A percentile compares a stretch with the other conserved stretches of the same genome.
These are phyloP conservation scores for Zenarchopterus dispar DNA, from an alignment of 2,797 vertebrate genomes.

Conservation along the genomic window DNA sequence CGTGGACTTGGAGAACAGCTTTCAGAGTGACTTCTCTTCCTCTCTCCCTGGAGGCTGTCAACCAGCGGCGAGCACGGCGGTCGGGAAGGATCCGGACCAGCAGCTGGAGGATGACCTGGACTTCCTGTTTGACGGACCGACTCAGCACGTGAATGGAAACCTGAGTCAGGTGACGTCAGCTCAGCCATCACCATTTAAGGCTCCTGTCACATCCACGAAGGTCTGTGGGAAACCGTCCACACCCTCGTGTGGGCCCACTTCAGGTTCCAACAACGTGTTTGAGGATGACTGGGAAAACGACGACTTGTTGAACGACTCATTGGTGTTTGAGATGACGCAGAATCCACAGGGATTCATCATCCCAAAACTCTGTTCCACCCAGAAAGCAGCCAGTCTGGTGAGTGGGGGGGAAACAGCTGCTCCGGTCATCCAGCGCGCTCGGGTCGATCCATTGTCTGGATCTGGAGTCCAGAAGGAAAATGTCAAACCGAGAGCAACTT, in stretches of 20 bases:
- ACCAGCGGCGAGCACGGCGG: constrained; percentile 11
- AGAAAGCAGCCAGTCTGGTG: constrained; percentile 39
- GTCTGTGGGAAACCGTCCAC: constrained; percentile 3
- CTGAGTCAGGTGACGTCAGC: constrained; percentile 78
- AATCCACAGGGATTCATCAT: constrained; percentile 73
- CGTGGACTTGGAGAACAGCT: constrained; percentile 25
- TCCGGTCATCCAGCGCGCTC: fast-evolving
- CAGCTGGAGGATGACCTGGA: constrained; percentile 82
- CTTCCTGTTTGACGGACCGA: constrained; percentile 90
- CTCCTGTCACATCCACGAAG: neutral
- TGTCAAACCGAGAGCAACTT: constrained; percentile 38
- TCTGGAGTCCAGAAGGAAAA: constrained; percentile 45
- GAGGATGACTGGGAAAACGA: constrained; percentile 87
- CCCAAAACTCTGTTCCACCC: constrained; percentile 65
- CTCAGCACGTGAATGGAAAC: constrained; percentile 81
- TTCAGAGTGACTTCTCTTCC: constrained; percentile 21
- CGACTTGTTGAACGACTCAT: constrained; percentile 85
- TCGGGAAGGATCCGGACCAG: constrained; percentile 57
- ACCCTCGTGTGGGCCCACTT: no score
- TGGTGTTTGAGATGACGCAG: constrained; percentile 86
- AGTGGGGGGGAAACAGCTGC: neutral
- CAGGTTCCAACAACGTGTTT: constrained; percentile 56
- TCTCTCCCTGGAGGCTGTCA: constrained; percentile 12
- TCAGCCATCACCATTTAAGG: neutral
- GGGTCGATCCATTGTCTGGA: constrained; percentile 17